Base-by-base conservation (phyloP, 2,888 invertebrate genomes). In the Drosophila imparisetae region DNA sequence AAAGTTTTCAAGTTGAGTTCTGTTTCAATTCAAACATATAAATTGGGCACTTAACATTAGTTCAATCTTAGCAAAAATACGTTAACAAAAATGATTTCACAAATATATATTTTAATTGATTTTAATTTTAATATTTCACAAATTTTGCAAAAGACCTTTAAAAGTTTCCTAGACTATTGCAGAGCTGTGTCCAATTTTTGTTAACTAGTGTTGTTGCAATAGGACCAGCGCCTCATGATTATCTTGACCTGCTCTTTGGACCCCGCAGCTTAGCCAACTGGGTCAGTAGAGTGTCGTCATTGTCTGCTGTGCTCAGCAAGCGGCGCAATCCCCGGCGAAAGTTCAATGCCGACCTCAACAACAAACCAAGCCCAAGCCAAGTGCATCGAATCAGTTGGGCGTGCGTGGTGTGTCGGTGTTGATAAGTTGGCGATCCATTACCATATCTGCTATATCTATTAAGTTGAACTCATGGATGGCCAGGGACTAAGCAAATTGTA, bases 281-380 rank as follows among this genome's bases (percentile, higher is more conserved):
- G 90, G 90, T 86, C 90, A 89, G 86, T 81, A 77, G 90, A 77
- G 86, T 82, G 78, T 70, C 67, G 62, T 61, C 61, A 81, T 84
- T 89, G 87, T 89, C 75, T 81, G 60, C 54, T 53, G 58, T 27
- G 13, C 34, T 42, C 18, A 21, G 2, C 57, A 40, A 7, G n/a
- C 36, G 27, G 36, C 24, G 15, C 21, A 49, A 29, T 13, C 8
- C 36, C 48, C 40, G 77, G 80, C 77, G 72, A 82, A 86, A 85
- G 90, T 85, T 85, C 90, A 85, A 85, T 90, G 90, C 75, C 90
- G 65, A 42, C 45, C 15, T 45, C 21, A 15, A 45, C 21, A 45
- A 2, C 15, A 24, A 45, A 24, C 50, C 48, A 21, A 34, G 24
- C 15, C 5, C 27, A 53, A 34, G 48, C 42, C 3, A 72, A 83